phyloP scores from a whole-genome alignment of 1,140 invertebrate genomes.

The Drosophila dunni region DNA sequence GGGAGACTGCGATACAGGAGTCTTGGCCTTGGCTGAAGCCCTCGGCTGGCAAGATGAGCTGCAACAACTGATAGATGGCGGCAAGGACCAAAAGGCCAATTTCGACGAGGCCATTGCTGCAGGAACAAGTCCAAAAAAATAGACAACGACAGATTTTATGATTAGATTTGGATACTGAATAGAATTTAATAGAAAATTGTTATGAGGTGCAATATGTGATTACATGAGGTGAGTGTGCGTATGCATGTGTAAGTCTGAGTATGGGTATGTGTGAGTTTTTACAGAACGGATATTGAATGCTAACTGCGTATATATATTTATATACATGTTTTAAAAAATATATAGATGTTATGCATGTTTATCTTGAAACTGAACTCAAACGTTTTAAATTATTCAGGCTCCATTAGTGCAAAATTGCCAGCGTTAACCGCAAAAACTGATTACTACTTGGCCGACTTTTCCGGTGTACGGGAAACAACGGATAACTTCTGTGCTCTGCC shows the following conservation, averaged over 20 bases:
- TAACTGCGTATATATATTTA: conserved; percentile 1
- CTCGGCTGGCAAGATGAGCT: conserved; percentile 93
- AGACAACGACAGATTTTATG: conserved; percentile 1
- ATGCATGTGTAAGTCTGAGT: no score
- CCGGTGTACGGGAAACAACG: conserved; percentile 67
- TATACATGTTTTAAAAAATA: conserved; percentile 19
- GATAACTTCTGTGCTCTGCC: conserved; percentile 45
- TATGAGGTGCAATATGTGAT: conserved; percentile 30
- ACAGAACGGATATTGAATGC: conserved; percentile 2
- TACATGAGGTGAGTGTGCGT: conserved; percentile 7
- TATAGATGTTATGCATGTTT: conserved; percentile 14
- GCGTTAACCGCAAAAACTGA: conserved; percentile 69
- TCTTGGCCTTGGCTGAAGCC: conserved; percentile 90
- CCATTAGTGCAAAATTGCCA: conserved; percentile 58
- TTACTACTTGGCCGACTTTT: conserved; percentile 58
- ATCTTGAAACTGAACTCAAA: not conserved
- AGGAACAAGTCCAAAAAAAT: conserved; percentile 14
- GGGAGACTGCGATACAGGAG: conserved; percentile 95
- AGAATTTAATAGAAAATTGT: conserved; percentile 26
- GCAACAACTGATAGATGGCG: conserved; percentile 86
- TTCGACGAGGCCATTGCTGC: not conserved
- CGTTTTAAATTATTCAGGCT: conserved; percentile 68
- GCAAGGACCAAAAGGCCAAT: conserved; percentile 84
- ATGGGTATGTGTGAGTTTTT: no score
- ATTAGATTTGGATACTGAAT: conserved; percentile 3